phyloP scores from a whole-genome alignment of 2,797 vertebrate genomes.

The Cuculus canorus region DNA sequence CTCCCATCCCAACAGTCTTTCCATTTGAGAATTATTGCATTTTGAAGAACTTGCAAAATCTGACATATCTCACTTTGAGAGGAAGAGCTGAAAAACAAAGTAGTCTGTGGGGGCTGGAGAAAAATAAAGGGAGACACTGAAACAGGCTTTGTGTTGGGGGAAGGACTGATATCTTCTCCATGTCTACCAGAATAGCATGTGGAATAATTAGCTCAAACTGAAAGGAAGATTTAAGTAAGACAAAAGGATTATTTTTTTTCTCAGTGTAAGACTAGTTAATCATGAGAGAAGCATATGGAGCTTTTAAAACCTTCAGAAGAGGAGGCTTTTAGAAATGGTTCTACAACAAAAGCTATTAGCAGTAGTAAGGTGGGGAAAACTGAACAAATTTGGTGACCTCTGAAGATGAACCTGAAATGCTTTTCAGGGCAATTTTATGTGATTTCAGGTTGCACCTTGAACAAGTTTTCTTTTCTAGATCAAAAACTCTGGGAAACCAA shows the following conservation, averaged over 20 bases:
- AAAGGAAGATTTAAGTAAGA: neutral
- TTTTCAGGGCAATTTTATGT: neutral
- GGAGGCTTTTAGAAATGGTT: neutral
- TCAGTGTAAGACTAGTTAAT: neutral
- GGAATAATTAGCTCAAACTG: neutral
- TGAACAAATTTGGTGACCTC: neutral
- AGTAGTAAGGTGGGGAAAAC: neutral
- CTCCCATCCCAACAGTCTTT: neutral
- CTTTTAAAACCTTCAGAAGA: neutral
- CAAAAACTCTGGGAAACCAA: slow-evolving; percentile 1
- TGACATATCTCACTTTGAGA: neutral
- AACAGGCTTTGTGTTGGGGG: fast-evolving
- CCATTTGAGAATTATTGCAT: neutral
- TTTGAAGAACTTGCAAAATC: neutral
- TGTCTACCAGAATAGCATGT: neutral
- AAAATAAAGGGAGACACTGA: fast-evolving
- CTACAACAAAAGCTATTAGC: neutral
- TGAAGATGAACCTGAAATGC: neutral
- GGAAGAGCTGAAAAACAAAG: neutral
- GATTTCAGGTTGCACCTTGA: neutral
- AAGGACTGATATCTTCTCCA: neutral
- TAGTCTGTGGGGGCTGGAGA: fast-evolving
- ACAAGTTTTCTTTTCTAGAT: slow-evolving; percentile 46
- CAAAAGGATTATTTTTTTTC: neutral
- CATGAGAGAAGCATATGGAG: neutral